Conservation (phyloP, 2,113 vertebrate genomes). For the Bombycilla garrulus region DNA sequence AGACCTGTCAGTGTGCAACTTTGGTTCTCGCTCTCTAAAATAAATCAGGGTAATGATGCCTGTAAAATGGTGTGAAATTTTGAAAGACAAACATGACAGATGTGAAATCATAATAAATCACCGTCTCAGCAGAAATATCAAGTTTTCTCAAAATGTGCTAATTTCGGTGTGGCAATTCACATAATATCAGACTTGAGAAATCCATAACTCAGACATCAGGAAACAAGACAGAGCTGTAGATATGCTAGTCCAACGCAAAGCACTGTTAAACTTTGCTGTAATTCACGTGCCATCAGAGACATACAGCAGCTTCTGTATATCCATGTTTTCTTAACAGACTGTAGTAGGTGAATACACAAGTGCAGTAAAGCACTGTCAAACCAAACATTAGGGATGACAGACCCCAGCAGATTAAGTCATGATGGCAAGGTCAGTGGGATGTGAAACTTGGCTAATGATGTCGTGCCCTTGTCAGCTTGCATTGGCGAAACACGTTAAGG, state of each 20-base stretch:
- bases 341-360: background rate
- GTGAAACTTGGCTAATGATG: slow-evolving; percentile 57
- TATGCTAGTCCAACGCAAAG: background rate
- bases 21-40: background rate
- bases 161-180: background rate
- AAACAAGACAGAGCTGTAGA: background rate
- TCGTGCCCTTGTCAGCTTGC: slow-evolving; percentile 52
- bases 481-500: background rate
- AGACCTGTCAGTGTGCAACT: background rate
- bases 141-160: background rate
- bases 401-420: background rate
- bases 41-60: background rate
- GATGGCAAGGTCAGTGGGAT: slow-evolving; percentile 33
- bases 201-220: background rate
- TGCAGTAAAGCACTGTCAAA: background rate
- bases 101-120: background rate
- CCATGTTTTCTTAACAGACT: background rate
- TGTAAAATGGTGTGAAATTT: background rate
- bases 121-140: background rate
- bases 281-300: background rate
- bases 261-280: background rate
- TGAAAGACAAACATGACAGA: background rate
- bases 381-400: background rate
- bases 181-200: background rate
- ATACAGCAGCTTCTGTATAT: background rate